phyloP scores from a whole-genome alignment of 53 echinoderm and acorn worm species.

The Paelopatides confundens region DNA sequence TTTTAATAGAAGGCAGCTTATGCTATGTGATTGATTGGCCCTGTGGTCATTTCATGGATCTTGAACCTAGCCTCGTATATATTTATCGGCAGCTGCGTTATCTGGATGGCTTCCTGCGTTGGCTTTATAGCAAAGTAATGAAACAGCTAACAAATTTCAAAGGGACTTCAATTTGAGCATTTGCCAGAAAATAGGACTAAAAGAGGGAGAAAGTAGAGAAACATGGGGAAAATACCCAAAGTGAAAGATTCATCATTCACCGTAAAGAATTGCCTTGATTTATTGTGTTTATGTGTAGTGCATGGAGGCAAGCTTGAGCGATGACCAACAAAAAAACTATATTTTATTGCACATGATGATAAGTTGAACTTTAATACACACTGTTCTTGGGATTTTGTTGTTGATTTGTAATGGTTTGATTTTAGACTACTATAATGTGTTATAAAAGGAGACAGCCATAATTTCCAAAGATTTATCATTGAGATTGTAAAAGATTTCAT shows the following conservation, averaged over 20 bases:
- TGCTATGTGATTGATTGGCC: constrained; percentile 26
- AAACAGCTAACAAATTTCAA: background rate
- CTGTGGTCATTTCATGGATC: constrained; percentile 23
- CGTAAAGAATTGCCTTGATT: background rate
- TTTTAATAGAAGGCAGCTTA: background rate
- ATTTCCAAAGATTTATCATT: no score
- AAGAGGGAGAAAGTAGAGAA: background rate
- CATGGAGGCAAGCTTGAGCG: background rate
- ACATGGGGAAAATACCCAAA: background rate
- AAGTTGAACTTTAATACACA: background rate
- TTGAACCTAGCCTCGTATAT: background rate
- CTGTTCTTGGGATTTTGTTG: background rate
- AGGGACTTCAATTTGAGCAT: background rate
- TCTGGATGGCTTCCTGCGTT: constrained; percentile 10
- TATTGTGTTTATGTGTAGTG: background rate
- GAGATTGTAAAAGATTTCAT: no score
- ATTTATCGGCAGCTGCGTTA: constrained; percentile 27
- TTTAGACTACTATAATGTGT: background rate
- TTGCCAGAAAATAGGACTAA: background rate
- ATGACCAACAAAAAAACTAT: background rate
- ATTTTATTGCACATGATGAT: background rate
- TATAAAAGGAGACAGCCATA: no score
- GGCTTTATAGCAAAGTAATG: constrained; percentile 20
- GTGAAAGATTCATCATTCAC: background rate
- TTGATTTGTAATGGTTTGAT: background rate